A percentile compares a stretch with the other conserved stretches of the same genome.
These are phyloP conservation scores for Monopterus albus DNA, from an alignment of 2,113 vertebrate genomes.

Conservation along the genomic window DNA sequence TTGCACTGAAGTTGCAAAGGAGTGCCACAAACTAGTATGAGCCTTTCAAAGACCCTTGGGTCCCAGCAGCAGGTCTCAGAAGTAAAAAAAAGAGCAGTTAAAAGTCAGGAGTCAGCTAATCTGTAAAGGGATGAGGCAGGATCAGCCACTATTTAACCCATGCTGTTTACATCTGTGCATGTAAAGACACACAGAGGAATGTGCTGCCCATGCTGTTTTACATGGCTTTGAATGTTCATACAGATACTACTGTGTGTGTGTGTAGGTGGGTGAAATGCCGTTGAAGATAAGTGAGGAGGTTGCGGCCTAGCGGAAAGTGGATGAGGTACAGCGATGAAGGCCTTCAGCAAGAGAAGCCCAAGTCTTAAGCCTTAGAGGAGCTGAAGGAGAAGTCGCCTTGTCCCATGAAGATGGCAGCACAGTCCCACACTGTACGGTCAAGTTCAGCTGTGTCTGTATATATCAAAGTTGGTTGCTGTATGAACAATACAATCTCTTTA, in stretches of 20 bases:
- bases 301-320: conserved; percentile 84
- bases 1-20: too few species aligned
- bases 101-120: conserved; percentile 48
- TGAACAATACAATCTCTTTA: neutral
- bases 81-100: conserved; percentile 3
- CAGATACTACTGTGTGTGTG: conserved; percentile 10
- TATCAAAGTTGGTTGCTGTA: neutral
- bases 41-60: neutral
- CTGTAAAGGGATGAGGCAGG: conserved; percentile 47
- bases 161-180: conserved; percentile 13
- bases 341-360: conserved; percentile 69
- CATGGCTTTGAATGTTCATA: neutral
- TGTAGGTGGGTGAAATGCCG: conserved; percentile 83
- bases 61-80: neutral
- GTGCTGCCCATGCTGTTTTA: conserved; percentile 6
- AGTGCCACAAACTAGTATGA: neutral
- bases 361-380: conserved; percentile 82
- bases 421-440: conserved; percentile 70
- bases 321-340: conserved; percentile 83
- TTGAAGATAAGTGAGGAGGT: conserved; percentile 80
- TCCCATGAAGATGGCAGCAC: conserved; percentile 75
- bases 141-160: conserved; percentile 39
- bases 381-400: conserved; percentile 82
- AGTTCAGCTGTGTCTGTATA: neutral
- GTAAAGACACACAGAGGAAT: conserved; percentile 1